Evolutionary conservation across 2,113 vertebrate species (phyloP).

Genomic region (Ahaetulla prasina): DNA sequence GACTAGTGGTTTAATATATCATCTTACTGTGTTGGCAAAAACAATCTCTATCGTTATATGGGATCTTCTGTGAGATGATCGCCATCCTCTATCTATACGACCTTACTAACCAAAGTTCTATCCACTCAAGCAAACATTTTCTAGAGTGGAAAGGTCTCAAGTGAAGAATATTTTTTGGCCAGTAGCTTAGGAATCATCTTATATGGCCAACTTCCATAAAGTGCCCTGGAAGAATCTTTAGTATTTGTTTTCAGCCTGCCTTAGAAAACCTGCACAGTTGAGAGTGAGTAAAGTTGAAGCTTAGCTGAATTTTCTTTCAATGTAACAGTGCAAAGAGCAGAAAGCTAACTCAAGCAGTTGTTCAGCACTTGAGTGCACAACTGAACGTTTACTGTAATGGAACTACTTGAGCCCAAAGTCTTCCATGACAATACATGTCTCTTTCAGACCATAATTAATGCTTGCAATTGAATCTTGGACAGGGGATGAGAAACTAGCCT

Average conservation of each 20-base stretch:
- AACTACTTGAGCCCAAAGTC: not conserved
- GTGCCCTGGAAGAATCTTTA: not conserved
- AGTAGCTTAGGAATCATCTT: not conserved
- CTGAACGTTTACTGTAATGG: not conserved
- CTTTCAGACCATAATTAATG: not conserved
- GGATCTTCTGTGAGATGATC: not conserved
- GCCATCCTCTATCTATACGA: not conserved
- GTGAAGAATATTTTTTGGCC: not conserved
- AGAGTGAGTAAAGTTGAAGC: not conserved
- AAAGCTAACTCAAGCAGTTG: not conserved
- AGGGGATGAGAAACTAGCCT: not conserved
- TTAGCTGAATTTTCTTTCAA: not conserved
- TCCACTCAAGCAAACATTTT: not conserved
- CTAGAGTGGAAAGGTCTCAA: not conserved
- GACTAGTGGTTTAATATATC: not conserved
- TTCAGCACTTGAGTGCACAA: not conserved
- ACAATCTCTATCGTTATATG: not conserved
- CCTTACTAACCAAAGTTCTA: not conserved
- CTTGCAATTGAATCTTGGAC: not conserved
- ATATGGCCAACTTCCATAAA: not conserved
- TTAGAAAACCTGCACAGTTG: not conserved
- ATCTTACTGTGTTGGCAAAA: not conserved
- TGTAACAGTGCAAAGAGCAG: not conserved
- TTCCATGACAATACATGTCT: not conserved
- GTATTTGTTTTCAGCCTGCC: not conserved